Evolutionary conservation across 53 echinoderm and acorn worm species (phyloP), one percentile per base, ranked within the genome.

Genomic region (Henricia sp.): DNA sequence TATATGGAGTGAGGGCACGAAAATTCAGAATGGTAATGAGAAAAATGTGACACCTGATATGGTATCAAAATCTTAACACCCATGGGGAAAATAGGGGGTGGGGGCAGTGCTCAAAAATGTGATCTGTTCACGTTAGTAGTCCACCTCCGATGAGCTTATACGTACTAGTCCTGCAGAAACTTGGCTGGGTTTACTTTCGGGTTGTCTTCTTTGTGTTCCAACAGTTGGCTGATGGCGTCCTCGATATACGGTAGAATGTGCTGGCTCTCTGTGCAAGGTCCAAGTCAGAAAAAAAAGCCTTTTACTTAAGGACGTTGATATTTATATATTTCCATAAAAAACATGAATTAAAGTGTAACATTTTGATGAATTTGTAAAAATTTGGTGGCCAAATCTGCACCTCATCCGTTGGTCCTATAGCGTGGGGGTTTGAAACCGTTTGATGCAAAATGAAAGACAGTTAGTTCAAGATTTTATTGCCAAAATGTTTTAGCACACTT

Each of bases 111-210:
- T n/a, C n/a, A n/a, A n/a, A n/a, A n/a, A n/a, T n/a, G n/a, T n/a
- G n/a, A n/a, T n/a, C n/a, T n/a, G n/a, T n/a, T n/a, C n/a, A n/a
- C n/a, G n/a, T n/a, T n/a, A n/a, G n/a, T n/a, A n/a, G n/a, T n/a
- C n/a, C n/a, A n/a, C n/a, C n/a, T n/a, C n/a, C n/a, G n/a, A n/a
- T n/a, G n/a, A n/a, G n/a, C 17, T 32, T 62, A 3, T 5, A 87
- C 96, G 91, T 71, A 94, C 96, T 96, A 96, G 62, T 96, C 96
- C 23, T 89, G 89, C 6, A 96, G 80, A 33, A 96, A 96, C 43
- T 70, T 90, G 2, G 93, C 89, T 50, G 93, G 93, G 71, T 91
- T 93, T 13, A 90, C 85, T 66, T 94, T 96, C 17, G 90, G 88
- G 53, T 96, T 89, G 52, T 96, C 96, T 37, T 96, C 91, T 41